Base-by-base conservation (phyloP, 2,888 invertebrate genomes). In the Mesodorylaimus sp. region DNA sequence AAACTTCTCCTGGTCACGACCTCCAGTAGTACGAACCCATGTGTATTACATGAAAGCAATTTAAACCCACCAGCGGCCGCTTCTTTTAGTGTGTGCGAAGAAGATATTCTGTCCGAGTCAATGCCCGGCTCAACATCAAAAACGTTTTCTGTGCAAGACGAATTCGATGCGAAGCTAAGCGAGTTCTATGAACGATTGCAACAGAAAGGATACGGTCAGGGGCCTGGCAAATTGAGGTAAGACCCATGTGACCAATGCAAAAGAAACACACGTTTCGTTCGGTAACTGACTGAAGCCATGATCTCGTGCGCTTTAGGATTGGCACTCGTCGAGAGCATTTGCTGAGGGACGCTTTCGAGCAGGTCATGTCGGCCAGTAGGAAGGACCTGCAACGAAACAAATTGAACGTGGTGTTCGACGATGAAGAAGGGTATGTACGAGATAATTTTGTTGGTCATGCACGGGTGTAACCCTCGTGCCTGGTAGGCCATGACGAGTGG, bases 71-170 rank as follows among this genome's bases (percentile, higher is more conserved):
- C n/a, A n/a, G n/a, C n/a, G n/a, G n/a, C n/a, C n/a, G n/a, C n/a
- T n/a, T n/a, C 25, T 74, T 75, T 44, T 76, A 91, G 91, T 76
- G 78, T 89, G 63, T 89, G 91, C 75, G 91, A 93, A 72, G 85
- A 91, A 75, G 89, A 91, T 76, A 89, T 91, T 66, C 88, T 91
- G 89, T 87, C 87, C 60, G 89, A 88, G 73, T 83, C 89, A 64
- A 89, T 67, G 10, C 23, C 26, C n/a, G n/a, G 29, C 55, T 76
- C 77, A 50, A 54, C 54, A 42, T 50, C 54, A 46, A 56, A 55
- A 48, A 52, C 51, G 41, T 39, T 48, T 47, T 45, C 75, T 57
- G 57, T 56, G 67, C 44, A 66, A 53, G 47, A 55, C 58, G 89
- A 89, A 72, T 91, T 91, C 68, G 91, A 91, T 66, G 85, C 87